Base-by-base conservation (phyloP, 2,888 invertebrate species). In the Auanema freiburgensis region DNA sequence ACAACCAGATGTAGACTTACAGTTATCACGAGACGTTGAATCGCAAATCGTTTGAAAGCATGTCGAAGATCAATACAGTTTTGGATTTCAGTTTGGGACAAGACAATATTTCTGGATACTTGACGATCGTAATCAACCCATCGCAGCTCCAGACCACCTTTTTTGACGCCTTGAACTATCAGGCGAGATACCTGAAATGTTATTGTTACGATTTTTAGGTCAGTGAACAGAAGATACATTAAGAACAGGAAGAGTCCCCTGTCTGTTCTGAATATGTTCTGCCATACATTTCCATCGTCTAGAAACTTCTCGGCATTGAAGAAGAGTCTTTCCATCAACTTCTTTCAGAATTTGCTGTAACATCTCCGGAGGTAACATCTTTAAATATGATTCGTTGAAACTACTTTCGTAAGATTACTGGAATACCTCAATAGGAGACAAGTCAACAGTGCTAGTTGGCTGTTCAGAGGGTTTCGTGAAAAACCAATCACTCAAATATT, bases 291-390 rank as follows among this genome's bases (percentile, higher is more conserved):
- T 64, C 56, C 69, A 72, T 41, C 69, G 43, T 16, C 53, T 51
- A 8, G 65, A 69, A 12, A 72, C 67, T 24, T 65, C 51, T 8
- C 72, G 63, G 25, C 66, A 59, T 1, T 62, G 23, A 4, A 65
- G 25, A 5, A 59, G 24, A 0, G 67, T 33, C 1, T 58, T 44
- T 12, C 58, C 51, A 4, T 67, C 69, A 3, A 57, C 40, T 40
- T 65, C 51, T n/a, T 53, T 14, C 6, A 72, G 52, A 18, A 72
- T 66, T 57, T 67, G 54, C 46, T 65, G 66, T 8, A 72, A 25
- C 14, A 72, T 55, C 44, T 72, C 72, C 44, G 66, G 69, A 12
- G 72, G 72, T n/a, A 70, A 42, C n/a, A n/a, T 53, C 72, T 72
- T 65, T 59, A 68, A 66, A 25, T 8, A 42, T 46, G 16, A 12